Conservation (phyloP, 2,888 invertebrate species). For the Diarsia rubi region DNA sequence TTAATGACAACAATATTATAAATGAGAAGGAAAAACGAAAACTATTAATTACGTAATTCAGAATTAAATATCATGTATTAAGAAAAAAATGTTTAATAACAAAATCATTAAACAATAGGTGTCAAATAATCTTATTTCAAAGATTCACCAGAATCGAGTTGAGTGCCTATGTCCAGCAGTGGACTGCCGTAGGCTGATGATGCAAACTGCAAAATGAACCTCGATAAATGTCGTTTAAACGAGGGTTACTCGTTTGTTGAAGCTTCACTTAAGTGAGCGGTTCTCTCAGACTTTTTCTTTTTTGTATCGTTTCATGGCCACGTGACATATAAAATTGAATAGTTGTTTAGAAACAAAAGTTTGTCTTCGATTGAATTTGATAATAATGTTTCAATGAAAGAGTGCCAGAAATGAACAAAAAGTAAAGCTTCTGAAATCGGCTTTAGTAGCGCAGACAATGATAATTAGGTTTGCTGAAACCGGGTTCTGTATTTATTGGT, state of each 20-base stretch:
- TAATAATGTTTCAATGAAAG: background rate
- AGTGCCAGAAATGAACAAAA: background rate
- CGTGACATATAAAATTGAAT: background rate
- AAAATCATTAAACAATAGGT: no score
- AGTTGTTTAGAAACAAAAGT: background rate
- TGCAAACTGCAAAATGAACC: background rate
- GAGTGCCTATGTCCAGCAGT: background rate
- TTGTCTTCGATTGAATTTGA: background rate
- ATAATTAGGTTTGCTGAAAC: constrained; percentile 9
- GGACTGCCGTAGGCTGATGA: background rate
- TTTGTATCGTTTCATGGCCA: background rate
- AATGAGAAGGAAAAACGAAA: no score
- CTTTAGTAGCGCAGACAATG: constrained; percentile 13
- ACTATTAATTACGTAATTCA: no score
- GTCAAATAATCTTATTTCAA: no score
- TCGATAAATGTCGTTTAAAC: background rate
- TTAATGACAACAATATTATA: no score
- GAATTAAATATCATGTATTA: no score
- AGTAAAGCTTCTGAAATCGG: background rate
- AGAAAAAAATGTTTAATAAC: no score
- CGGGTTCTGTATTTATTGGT: background rate
- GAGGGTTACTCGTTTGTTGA: background rate
- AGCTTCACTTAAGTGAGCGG: background rate
- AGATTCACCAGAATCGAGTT: background rate
- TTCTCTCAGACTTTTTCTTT: background rate